phyloP scores from a whole-genome alignment of 2,888 invertebrate genomes.

The Imbricaverruca yamaguchii region DNA sequence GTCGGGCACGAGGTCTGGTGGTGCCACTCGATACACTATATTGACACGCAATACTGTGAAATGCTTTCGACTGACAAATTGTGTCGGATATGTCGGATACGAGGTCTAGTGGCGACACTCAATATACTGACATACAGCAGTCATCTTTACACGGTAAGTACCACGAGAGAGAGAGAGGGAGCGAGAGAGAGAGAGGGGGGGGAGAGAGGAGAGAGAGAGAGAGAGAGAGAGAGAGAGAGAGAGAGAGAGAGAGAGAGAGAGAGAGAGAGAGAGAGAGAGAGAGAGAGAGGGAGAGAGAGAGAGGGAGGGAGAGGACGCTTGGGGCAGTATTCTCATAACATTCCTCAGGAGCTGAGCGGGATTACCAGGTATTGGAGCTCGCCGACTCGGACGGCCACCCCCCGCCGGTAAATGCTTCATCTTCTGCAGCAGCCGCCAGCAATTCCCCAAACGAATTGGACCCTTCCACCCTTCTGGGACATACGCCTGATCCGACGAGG shows the following conservation, averaged over 20 bases:
- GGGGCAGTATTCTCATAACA: not conserved
- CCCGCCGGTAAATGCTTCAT: constrained; percentile 16
- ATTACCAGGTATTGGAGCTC: not conserved
- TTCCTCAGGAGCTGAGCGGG: not conserved
- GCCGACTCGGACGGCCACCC: not conserved
- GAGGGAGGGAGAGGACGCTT: not conserved
- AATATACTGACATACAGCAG: no score
- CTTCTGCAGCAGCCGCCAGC: not conserved
- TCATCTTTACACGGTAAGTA: not conserved
- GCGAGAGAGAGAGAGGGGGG: not conserved
- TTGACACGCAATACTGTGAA: no score
- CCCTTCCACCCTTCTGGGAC: not conserved
- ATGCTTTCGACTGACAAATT: no score
- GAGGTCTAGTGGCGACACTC: no score
- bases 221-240: constrained; percentile 1
- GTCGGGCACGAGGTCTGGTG: no score
- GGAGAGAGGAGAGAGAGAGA: not conserved
- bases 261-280: not conserved
- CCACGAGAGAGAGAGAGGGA: not conserved
- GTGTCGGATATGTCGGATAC: no score
- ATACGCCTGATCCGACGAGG: not conserved
- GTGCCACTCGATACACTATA: no score
- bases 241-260: not conserved
- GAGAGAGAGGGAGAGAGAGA: not conserved
- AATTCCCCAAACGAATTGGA: not conserved